Evolutionary conservation across 2,113 vertebrate species (phyloP).

Genomic region (Hydrolagus affinis): DNA sequence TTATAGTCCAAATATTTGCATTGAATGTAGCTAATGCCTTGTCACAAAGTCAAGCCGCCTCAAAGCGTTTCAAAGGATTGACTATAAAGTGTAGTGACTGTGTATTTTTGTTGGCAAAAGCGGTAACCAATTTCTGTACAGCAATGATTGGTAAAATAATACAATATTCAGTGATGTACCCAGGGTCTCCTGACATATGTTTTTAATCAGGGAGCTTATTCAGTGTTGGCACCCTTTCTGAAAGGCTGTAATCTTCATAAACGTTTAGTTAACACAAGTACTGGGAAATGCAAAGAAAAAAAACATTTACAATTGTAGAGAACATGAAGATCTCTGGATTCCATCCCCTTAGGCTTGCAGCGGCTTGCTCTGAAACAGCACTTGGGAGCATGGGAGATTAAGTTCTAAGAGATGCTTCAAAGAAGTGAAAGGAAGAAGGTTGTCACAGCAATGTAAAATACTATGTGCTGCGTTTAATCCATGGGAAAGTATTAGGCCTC

Average conservation of each 20-base stretch:
- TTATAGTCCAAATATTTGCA: no score
- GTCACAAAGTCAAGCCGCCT: no score
- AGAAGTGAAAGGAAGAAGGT: neutral
- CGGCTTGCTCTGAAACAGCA: neutral
- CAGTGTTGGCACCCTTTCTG: neutral
- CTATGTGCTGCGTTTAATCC: conserved; percentile 1
- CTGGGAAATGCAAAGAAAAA: neutral
- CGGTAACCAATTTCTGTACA: no score
- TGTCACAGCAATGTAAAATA: conserved; percentile 10
- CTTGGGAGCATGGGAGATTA: neutral
- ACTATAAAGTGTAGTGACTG: no score
- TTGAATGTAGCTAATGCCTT: no score
- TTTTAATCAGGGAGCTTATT: no score
- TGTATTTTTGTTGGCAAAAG: no score
- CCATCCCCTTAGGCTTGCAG: conserved; percentile 16
- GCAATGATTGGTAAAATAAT: no score
- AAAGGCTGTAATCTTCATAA: neutral
- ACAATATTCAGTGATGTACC: no score
- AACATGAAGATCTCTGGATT: neutral
- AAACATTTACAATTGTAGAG: neutral
- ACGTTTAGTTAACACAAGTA: neutral
- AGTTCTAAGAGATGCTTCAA: neutral
- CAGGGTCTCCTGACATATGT: no score
- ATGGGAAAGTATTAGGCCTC: conserved; percentile 13
- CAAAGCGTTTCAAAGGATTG: no score